phyloP scores from a whole-genome alignment of 1,140 invertebrate species.

The Melipona quadrifasciata region DNA sequence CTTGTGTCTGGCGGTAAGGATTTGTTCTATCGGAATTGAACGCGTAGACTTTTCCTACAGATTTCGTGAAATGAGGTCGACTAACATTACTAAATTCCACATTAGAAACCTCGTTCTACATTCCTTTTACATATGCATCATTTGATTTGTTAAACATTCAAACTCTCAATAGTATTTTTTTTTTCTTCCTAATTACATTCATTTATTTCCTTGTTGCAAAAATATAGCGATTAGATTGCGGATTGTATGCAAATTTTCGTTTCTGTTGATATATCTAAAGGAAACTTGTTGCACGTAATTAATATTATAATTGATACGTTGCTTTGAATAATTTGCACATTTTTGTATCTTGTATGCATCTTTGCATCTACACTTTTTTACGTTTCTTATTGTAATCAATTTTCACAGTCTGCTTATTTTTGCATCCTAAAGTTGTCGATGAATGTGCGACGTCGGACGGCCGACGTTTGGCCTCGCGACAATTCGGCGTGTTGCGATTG shows the following conservation, averaged over 20 bases:
- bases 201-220: background rate
- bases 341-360: too few relatives aligned
- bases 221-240: background rate
- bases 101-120: constrained; percentile 1
- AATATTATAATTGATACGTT: background rate
- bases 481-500: too few relatives aligned
- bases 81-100: constrained; percentile 34
- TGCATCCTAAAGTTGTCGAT: too few relatives aligned
- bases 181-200: background rate
- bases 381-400: too few relatives aligned
- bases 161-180: background rate
- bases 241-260: background rate
- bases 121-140: background rate
- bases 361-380: too few relatives aligned
- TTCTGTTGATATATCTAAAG: background rate
- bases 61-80: constrained; percentile 56
- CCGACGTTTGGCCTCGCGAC: too few relatives aligned
- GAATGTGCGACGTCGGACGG: too few relatives aligned
- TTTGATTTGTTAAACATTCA: too few relatives aligned
- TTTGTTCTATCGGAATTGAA: constrained; percentile 28
- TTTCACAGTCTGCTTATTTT: too few relatives aligned
- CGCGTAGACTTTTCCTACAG: constrained; percentile 15
- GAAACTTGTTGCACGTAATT: background rate
- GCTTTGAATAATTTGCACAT: too few relatives aligned
- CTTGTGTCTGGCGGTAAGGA: constrained; percentile 55